These are phyloP conservation scores for Drosophila pachea DNA, from an alignment of 1,140 invertebrate genomes.

Conservation along the genomic window DNA sequence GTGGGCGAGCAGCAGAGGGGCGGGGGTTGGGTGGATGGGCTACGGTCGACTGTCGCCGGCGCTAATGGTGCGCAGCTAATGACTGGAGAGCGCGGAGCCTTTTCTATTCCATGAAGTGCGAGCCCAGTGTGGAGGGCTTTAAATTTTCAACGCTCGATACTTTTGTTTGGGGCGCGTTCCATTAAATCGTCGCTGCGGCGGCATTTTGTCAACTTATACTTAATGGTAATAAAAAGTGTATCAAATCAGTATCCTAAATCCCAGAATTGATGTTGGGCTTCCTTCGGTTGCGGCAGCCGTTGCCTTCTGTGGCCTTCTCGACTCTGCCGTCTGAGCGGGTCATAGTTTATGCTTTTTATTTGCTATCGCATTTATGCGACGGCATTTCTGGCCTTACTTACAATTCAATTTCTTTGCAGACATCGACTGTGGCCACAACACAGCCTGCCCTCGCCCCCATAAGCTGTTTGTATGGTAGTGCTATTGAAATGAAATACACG, in stretches of 20 bases:
- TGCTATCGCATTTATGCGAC: conserved; percentile 62
- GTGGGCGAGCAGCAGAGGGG: not conserved
- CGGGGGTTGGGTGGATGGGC: conserved; percentile 11
- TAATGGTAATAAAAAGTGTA: conserved; percentile 79
- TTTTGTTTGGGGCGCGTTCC: conserved; percentile 10
- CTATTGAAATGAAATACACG: conserved; percentile 24
- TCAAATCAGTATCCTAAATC: conserved; percentile 78
- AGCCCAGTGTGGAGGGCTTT: conserved; percentile 46
- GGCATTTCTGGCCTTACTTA: conserved; percentile 70
- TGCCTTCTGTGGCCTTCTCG: conserved; percentile 1
- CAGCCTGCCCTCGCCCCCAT: conserved; percentile 24
- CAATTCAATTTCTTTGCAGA: conserved; percentile 67
- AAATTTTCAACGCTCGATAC: conserved; percentile 62
- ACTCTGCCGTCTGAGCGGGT: conserved; percentile 28
- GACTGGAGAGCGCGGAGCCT: conserved; percentile 49
- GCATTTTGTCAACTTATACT: conserved; percentile 70
- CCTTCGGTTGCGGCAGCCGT: conserved; percentile 37
- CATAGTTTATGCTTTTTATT: conserved; percentile 51
- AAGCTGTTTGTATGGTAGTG: not conserved
- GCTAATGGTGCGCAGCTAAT: conserved; percentile 76
- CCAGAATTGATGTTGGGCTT: conserved; percentile 75
- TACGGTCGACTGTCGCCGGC: conserved; percentile 54
- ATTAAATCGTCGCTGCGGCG: conserved; percentile 61
- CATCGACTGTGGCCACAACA: conserved; percentile 57
- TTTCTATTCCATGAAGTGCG: conserved; percentile 39